Evolutionary conservation across 2,113 vertebrate species (phyloP), one percentile per base, ranked within the genome.

Genomic region (Oophaga pumilio): DNA sequence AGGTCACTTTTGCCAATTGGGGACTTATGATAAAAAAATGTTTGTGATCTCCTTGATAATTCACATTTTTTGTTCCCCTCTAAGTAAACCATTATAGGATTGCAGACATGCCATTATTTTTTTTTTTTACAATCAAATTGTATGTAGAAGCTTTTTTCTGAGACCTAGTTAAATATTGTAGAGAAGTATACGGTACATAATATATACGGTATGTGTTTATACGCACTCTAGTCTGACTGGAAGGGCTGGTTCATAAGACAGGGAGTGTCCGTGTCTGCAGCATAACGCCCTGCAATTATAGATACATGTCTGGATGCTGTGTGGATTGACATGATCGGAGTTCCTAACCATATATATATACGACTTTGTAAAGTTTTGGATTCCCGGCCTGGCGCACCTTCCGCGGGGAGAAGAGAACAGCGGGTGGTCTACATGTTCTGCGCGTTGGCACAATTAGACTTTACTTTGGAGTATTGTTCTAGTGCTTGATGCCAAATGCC

Each of bases 261-360:
- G 86, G 86, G 86, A 87, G 86, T 87, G 86, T 43, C 69, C 11
- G 56, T 76, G 85, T 86, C 76, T 79, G 79, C 28, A 28, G 50
- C 56, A 59, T 26, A 52, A 87, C 80, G 69, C 86, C 86, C 86
- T 87, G 86, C 76, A 82, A 87, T 87, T 82, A 87, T 59, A 77
- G 43, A 64, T 52, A 77, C 77, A 87, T 15, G 56, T 82, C 78
- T 81, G 78, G 59, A 59, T 49, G n/a, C 8, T 56, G 22, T 14
- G 28, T 1, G 8, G 13, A 28, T 17, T 18, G 66, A 84, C 33
- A 26, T 43, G n/a, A 53, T 28, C 69, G 0, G 15, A 85, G 56
- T 22, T 8, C n/a, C 53, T 53, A 62, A 17, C 71, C 56, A 13
- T 26, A 57, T 12, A 52, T 59, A 33, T 56, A 59, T 79, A 7